phyloP scores from a whole-genome alignment of 2,797 vertebrate species.

The Manis crassicaudata region DNA sequence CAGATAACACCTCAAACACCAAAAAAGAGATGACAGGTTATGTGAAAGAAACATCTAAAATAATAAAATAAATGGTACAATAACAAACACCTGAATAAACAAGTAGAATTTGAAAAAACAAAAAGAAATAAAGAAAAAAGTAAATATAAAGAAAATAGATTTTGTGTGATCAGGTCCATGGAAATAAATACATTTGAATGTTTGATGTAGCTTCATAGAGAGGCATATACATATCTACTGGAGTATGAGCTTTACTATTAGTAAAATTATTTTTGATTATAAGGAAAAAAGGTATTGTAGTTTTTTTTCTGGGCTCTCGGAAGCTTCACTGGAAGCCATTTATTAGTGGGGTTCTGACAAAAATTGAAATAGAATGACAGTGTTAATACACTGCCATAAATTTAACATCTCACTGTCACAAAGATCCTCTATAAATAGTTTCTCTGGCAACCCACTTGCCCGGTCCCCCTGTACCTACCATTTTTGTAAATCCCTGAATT shows the following conservation, averaged over 20 bases:
- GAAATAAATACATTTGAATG: neutral
- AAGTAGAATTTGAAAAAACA: neutral
- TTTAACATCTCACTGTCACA: neutral
- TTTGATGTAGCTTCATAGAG: neutral
- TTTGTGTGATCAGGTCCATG: neutral
- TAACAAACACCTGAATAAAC: neutral
- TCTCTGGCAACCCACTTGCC: neutral
- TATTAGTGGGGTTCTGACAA: neutral
- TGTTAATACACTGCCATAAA: neutral
- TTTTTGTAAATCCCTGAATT: neutral
- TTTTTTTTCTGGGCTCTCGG: neutral
- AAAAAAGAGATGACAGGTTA: neutral
- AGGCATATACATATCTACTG: neutral
- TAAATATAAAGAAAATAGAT: neutral
- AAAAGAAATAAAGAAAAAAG: neutral
- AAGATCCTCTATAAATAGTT: neutral
- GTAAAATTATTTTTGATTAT: neutral
- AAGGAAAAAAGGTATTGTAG: neutral
- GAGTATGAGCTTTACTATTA: neutral
- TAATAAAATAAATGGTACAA: neutral
- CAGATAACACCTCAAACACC: neutral
- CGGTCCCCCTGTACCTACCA: neutral
- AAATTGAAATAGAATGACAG: neutral
- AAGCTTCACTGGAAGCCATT: neutral
- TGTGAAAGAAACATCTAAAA: neutral